Percentiles rank a stretch among this genome's conserved stretches.
Conservation (phyloP, 2,797 vertebrate species). For the Amazona ochrocephala region DNA sequence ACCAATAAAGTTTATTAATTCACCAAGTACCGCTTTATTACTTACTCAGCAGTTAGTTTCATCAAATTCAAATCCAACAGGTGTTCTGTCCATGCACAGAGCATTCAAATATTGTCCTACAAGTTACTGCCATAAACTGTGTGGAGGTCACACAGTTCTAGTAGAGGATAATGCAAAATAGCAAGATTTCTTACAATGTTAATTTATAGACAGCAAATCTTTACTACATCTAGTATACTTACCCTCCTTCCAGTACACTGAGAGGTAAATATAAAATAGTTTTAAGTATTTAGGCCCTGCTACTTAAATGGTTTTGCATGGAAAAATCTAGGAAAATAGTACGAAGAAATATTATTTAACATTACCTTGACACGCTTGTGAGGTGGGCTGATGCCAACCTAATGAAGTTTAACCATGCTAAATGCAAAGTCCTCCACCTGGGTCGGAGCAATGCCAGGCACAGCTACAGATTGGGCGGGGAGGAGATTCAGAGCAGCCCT, state of each 20-base stretch:
- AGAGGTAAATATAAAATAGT: not conserved
- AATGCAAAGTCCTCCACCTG: too few species aligned
- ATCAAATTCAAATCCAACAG: constrained; percentile 30
- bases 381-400: too few species aligned
- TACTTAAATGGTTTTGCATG: not conserved
- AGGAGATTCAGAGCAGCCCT: too few species aligned
- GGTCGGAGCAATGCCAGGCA: too few species aligned
- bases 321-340: not conserved
- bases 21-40: constrained; percentile 24
- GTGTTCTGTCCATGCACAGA: not conserved
- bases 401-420: too few species aligned
- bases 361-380: not conserved
- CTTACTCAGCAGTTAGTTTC: constrained; percentile 48
- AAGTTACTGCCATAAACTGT: not conserved
- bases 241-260: not conserved
- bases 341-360: not conserved
- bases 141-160: constrained; percentile 7
- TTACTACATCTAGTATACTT: not conserved
- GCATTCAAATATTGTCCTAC: not conserved
- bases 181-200: not conserved
- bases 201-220: not conserved
- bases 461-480: too few species aligned
- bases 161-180: not conserved
- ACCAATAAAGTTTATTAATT: constrained; percentile 59
- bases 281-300: not conserved